These are phyloP conservation scores for Periophthalmus magnuspinnatus DNA, from an alignment of 2,797 vertebrate genomes.

Conservation along the genomic window DNA sequence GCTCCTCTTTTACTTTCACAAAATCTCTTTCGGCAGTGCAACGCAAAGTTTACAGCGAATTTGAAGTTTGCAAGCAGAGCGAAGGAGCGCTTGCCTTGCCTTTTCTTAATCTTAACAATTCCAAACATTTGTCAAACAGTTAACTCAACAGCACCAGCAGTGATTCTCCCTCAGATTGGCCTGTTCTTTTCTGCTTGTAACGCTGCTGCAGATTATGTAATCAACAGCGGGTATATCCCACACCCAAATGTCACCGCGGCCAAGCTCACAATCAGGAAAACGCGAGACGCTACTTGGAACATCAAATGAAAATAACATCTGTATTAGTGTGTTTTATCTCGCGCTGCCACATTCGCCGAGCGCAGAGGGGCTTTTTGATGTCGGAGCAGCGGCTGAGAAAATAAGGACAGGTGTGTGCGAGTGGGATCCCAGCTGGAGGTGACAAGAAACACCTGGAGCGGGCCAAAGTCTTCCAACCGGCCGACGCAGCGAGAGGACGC, in stretches of 20 bases:
- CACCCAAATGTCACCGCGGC: conserved; percentile 37
- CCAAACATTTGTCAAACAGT: background rate
- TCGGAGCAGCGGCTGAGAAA: conserved; percentile 23
- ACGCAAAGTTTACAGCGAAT: background rate
- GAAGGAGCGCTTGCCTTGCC: background rate
- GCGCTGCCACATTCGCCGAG: conserved; percentile 11
- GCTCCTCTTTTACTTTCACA: conserved; percentile 58
- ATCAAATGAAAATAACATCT: conserved; percentile 33
- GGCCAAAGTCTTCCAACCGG: conserved; percentile 53
- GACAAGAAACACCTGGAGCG: conserved; percentile 75
- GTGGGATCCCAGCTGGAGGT: conserved; percentile 70
- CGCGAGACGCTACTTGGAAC: conserved; percentile 2
- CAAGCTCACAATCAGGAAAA: background rate
- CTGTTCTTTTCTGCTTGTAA: conserved; percentile 19
- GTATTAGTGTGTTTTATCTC: conserved; percentile 25
- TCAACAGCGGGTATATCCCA: conserved; percentile 39
- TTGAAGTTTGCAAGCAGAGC: background rate
- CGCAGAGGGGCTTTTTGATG: conserved; percentile 15
- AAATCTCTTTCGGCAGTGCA: background rate
- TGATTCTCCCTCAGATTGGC: conserved; percentile 3
- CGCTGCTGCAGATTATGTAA: conserved; percentile 64
- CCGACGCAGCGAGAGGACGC: conserved; percentile 53
- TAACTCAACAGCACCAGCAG: conserved; percentile 34
- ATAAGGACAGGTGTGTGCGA: conserved; percentile 61
- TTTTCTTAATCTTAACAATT: background rate